phyloP scores from a whole-genome alignment of 2,888 invertebrate genomes.

The Malachius bipustulatus region DNA sequence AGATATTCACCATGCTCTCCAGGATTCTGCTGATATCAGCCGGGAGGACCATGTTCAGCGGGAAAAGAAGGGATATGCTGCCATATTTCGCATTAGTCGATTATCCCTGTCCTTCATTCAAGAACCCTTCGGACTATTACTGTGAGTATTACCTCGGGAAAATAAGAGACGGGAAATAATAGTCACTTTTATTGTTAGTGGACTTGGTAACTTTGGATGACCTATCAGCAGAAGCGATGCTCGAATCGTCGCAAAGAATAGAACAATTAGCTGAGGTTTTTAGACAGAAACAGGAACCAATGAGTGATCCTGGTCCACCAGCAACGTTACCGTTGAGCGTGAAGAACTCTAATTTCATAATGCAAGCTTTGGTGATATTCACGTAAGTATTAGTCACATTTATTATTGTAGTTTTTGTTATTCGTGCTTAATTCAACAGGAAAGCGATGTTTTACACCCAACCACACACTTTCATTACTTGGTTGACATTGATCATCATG shows the following conservation, averaged over 20 bases:
- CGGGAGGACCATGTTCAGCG: conserved; percentile 84
- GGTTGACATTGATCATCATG: conserved; percentile 65
- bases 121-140: conserved; percentile 95
- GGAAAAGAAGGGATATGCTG: conserved; percentile 78
- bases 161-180: conserved; percentile 9
- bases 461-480: conserved; percentile 68
- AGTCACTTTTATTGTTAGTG: conserved; percentile 50
- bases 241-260: conserved; percentile 88
- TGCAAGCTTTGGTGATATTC: conserved; percentile 59
- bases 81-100: conserved; percentile 79
- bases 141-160: too few relatives aligned
- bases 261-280: conserved; percentile 79
- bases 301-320: conserved; percentile 66
- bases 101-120: conserved; percentile 91
- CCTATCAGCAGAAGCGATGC: conserved; percentile 84
- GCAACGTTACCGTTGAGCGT: conserved; percentile 58
- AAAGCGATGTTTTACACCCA: conserved; percentile 69
- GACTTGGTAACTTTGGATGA: conserved; percentile 90
- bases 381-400: conserved; percentile 37
- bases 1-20: conserved; percentile 88
- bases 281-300: conserved; percentile 50
- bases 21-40: conserved; percentile 78
- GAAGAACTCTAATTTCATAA: conserved; percentile 49
- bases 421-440: conserved; percentile 30
- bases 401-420: background rate